These are phyloP conservation scores for Tetrao urogallus DNA, from an alignment of 2,113 vertebrate genomes.

Conservation along the genomic window DNA sequence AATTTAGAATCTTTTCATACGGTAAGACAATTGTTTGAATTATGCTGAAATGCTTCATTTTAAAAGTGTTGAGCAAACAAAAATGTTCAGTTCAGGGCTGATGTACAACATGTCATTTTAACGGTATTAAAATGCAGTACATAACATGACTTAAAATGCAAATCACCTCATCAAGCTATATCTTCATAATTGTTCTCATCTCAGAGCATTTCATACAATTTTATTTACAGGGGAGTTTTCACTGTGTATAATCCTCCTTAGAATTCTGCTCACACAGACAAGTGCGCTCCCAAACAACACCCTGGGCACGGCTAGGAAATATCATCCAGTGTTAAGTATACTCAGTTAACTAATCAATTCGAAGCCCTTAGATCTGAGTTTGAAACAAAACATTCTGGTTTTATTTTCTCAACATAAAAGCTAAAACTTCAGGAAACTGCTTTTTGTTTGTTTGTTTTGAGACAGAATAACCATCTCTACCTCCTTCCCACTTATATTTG, in stretches of 20 bases:
- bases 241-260: not conserved
- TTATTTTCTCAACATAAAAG: not conserved
- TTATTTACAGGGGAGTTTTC: not conserved
- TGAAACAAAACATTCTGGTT: not conserved
- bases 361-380: not conserved
- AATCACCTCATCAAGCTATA: not conserved
- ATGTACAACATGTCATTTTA: not conserved
- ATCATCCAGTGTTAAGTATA: not conserved
- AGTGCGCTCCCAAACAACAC: not conserved
- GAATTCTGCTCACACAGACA: not conserved
- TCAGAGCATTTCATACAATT: not conserved
- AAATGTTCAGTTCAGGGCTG: not conserved
- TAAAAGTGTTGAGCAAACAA: not conserved
- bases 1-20: not conserved
- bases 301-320: not conserved
- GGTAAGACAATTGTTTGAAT: not conserved
- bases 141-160: not conserved
- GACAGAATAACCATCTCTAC: not conserved
- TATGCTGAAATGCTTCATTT: not conserved
- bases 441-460: not conserved
- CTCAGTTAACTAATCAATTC: conserved; percentile 5
- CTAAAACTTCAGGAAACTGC: not conserved
- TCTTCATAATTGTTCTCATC: not conserved
- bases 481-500: not conserved
- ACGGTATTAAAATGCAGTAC: not conserved